A percentile compares a stretch with the other conserved stretches of the same genome.
Evolutionary conservation across 2,888 invertebrate genomes (phyloP).

Genomic region (Hyles lineata): DNA sequence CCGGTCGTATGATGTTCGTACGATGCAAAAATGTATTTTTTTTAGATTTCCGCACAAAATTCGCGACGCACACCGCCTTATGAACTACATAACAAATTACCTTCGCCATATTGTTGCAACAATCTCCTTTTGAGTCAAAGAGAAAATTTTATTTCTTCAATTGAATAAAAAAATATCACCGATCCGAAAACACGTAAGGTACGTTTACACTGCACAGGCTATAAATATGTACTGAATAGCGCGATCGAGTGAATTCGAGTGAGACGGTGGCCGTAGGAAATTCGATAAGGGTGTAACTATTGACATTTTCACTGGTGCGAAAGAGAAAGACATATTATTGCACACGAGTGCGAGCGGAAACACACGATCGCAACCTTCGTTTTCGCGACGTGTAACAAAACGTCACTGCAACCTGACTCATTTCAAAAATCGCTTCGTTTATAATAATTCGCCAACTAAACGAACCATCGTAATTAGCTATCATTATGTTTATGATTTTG

Average conservation of each 20-base stretch:
- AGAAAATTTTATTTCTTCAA: conserved; percentile 56
- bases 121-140: conserved; percentile 45
- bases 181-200: conserved; percentile 37
- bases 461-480: neutral
- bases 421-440: conserved; percentile 4
- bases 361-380: conserved; percentile 42
- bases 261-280: conserved; percentile 54
- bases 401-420: conserved; percentile 33
- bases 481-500: neutral
- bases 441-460: neutral
- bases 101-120: conserved; percentile 70
- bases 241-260: conserved; percentile 36
- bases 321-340: conserved; percentile 52
- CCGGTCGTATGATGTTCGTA: conserved; percentile 60
- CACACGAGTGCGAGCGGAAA: conserved; percentile 51
- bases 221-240: conserved; percentile 74
- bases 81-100: conserved; percentile 56
- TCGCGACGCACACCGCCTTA: conserved; percentile 30
- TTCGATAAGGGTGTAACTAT: conserved; percentile 69
- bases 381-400: conserved; percentile 43
- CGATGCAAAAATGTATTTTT: conserved; percentile 43
- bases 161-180: conserved; percentile 67
- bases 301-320: conserved; percentile 50
- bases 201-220: conserved; percentile 64
- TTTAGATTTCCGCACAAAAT: conserved; percentile 34